These are phyloP conservation scores for Seira musarum DNA, from an alignment of 2,888 invertebrate species.

Conservation along the genomic window DNA sequence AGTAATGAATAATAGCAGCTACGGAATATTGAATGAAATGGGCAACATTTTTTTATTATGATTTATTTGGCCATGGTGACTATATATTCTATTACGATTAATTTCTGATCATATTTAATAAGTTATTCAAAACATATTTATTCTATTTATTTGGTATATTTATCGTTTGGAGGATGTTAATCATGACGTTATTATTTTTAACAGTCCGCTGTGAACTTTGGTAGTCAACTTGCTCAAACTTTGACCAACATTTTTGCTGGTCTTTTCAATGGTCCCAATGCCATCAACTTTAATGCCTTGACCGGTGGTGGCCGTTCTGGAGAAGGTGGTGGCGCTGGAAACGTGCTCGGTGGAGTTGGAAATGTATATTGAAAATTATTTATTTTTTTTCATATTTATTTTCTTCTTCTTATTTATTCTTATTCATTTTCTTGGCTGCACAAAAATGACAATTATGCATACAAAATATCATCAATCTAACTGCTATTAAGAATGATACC, in stretches of 20 bases:
- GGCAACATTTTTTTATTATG: not conserved
- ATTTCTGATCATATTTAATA: constrained; percentile 19
- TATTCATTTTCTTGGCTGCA: constrained; percentile 31
- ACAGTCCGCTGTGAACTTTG: constrained; percentile 70
- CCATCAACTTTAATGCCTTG: constrained; percentile 65
- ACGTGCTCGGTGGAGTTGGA: constrained; percentile 69
- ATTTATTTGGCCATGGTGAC: constrained; percentile 49
- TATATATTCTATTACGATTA: not conserved
- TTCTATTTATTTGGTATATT: constrained; percentile 23
- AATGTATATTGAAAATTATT: constrained; percentile 66
- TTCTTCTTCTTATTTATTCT: constrained; percentile 20
- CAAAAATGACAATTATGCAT: not conserved
- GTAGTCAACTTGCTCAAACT: constrained; percentile 69
- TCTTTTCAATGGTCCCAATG: constrained; percentile 68
- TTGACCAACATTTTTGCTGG: constrained; percentile 69
- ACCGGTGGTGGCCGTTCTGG: constrained; percentile 60
- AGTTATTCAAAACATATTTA: constrained; percentile 26
- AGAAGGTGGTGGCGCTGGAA: constrained; percentile 57
- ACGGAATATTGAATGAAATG: not conserved
- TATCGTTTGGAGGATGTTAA: constrained; percentile 7
- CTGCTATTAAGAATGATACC: constrained; percentile 52
- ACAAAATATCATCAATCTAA: not conserved
- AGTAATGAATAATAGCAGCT: not conserved
- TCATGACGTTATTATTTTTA: constrained; percentile 43
- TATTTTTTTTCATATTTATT: constrained; percentile 24